Conservation (phyloP, 2,888 invertebrate genomes). For the Ochropleura plecta region DNA sequence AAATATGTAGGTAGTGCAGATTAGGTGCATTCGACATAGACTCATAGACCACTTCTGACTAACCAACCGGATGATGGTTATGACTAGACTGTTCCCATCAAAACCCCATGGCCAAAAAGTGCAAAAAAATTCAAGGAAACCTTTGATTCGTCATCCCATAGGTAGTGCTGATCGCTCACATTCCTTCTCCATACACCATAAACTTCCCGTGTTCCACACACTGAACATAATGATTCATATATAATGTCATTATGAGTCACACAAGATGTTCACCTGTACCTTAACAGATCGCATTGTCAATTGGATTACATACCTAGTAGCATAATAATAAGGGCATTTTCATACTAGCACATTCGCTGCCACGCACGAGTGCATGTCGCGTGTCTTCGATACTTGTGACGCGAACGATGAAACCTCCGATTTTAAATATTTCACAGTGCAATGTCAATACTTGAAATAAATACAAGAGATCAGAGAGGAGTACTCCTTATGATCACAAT, state of each 20-base stretch:
- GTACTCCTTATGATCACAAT: neutral
- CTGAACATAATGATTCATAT: conserved; percentile 72
- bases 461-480: conserved; percentile 2
- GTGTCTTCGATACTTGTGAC: neutral
- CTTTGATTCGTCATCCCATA: conserved; percentile 57
- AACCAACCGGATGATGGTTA: conserved; percentile 16
- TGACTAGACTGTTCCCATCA: neutral
- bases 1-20: neutral
- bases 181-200: conserved; percentile 69
- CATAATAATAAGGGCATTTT: conserved; percentile 25
- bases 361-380: neutral
- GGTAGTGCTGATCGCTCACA: conserved; percentile 63
- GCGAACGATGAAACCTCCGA: neutral
- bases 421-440: conserved; percentile 25
- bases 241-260: conserved; percentile 71
- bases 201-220: conserved; percentile 74
- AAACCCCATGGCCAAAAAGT: conserved; percentile 43
- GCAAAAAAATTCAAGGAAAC: conserved; percentile 47
- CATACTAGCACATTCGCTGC: conserved; percentile 18
- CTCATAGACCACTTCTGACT: conserved; percentile 23
- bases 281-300: conserved; percentile 63
- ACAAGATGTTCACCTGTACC: conserved; percentile 71
- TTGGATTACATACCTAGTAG: conserved; percentile 37
- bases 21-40: neutral
- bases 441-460: conserved; percentile 21